Evolutionary conservation across 2,888 invertebrate genomes (phyloP).

Genomic region (Parnassius apollo): DNA sequence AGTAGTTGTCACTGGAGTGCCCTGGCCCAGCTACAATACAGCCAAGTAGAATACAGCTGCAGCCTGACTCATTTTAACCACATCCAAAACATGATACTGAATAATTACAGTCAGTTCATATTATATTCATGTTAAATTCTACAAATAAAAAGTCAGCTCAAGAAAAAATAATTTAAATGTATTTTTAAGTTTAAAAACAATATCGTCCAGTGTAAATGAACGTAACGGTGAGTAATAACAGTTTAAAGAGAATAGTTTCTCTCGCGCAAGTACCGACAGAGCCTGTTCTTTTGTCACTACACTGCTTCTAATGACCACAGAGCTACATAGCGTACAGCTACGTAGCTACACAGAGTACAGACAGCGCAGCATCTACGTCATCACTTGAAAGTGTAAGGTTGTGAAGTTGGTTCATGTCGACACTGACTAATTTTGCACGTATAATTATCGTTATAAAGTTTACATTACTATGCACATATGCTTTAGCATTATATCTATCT

Average conservation of each 20-base stretch:
- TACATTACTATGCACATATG: no score
- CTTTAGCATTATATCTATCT: no score
- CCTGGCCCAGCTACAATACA: no score
- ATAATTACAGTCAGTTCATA: no score
- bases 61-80: no score
- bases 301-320: neutral
- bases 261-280: constrained; percentile 1
- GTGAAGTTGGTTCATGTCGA: neutral
- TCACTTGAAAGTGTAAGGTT: constrained; percentile 22
- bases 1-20: no score
- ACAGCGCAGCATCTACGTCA: constrained; percentile 2
- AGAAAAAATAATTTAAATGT: no score
- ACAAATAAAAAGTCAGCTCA: no score
- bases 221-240: neutral
- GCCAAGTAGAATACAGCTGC: no score
- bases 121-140: neutral
- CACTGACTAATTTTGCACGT: neutral
- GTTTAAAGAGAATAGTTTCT: constrained; percentile 7
- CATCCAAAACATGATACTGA: no score
- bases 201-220: constrained; percentile 7
- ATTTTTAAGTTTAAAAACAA: neutral
- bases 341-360: no score
- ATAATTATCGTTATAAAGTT: neutral
- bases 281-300: constrained; percentile 7
- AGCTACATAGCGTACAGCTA: no score